Conservation (phyloP, 2,113 vertebrate species). For the Heterotis niloticus region DNA sequence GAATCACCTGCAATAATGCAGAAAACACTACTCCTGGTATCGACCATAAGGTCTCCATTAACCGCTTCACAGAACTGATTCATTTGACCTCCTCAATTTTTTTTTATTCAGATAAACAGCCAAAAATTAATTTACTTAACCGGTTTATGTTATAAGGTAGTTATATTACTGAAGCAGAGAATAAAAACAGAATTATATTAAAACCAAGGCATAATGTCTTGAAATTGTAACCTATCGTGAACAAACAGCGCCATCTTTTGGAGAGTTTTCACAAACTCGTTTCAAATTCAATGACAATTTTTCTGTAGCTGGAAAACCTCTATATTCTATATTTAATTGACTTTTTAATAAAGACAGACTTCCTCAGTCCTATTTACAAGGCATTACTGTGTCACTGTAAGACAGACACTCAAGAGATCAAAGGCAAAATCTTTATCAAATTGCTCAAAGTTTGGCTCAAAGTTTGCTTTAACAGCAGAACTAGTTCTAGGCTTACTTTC, state of each 20-base stretch:
- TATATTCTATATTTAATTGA: background rate
- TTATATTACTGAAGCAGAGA: background rate
- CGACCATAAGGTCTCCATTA: background rate
- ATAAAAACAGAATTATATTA: background rate
- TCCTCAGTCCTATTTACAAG: background rate
- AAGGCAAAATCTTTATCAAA: background rate
- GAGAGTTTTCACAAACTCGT: background rate
- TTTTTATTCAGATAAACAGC: conserved; percentile 6
- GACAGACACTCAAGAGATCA: conserved; percentile 3
- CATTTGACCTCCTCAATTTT: background rate
- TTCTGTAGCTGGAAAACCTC: background rate
- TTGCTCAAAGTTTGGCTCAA: too few species aligned
- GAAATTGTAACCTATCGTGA: conserved; percentile 11
- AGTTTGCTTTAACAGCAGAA: too few species aligned
- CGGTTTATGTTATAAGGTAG: conserved; percentile 11
- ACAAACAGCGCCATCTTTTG: conserved; percentile 27
- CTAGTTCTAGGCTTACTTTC: too few species aligned
- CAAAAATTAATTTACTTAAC: background rate
- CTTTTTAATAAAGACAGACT: background rate
- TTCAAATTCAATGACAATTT: background rate
- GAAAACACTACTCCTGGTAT: conserved; percentile 9
- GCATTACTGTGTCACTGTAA: background rate
- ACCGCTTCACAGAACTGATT: background rate
- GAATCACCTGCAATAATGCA: background rate
- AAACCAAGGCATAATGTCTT: background rate